Conservation (phyloP, 1,140 invertebrate genomes). For the Drusus annulatus region DNA sequence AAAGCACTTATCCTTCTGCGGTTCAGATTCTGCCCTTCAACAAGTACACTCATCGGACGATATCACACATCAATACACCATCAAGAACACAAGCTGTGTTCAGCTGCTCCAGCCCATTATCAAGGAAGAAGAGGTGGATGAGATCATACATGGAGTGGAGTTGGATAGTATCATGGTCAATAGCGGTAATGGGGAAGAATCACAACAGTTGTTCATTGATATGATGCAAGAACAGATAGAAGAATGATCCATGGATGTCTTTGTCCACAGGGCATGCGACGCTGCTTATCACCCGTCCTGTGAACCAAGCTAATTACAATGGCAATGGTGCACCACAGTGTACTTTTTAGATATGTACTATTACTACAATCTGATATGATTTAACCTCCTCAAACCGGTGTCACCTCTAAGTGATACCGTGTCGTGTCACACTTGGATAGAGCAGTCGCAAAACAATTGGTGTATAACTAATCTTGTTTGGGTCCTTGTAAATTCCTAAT, state of each 20-base stretch:
- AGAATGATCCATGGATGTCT: background rate
- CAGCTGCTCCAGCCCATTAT: background rate
- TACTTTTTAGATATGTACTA: no score
- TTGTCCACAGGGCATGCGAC: no score
- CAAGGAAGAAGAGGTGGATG: background rate
- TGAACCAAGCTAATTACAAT: no score
- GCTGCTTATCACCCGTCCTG: no score
- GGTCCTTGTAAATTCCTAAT: no score
- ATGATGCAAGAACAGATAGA: constrained; percentile 35
- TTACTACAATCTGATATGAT: no score
- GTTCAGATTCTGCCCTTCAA: background rate
- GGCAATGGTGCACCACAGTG: no score
- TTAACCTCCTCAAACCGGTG: no score
- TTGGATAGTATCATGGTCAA: constrained; percentile 1
- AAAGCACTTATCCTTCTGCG: constrained; percentile 34
- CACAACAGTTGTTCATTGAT: constrained; percentile 26
- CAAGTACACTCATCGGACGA: background rate
- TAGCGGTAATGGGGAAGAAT: background rate
- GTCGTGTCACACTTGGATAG: no score
- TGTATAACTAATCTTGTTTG: no score
- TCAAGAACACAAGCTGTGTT: background rate
- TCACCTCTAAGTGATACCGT: no score
- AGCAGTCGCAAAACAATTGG: no score
- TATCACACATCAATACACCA: background rate
- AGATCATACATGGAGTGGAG: background rate